Evolutionary conservation across 2,113 vertebrate genomes (phyloP).

Genomic region (Nymphicus hollandicus): DNA sequence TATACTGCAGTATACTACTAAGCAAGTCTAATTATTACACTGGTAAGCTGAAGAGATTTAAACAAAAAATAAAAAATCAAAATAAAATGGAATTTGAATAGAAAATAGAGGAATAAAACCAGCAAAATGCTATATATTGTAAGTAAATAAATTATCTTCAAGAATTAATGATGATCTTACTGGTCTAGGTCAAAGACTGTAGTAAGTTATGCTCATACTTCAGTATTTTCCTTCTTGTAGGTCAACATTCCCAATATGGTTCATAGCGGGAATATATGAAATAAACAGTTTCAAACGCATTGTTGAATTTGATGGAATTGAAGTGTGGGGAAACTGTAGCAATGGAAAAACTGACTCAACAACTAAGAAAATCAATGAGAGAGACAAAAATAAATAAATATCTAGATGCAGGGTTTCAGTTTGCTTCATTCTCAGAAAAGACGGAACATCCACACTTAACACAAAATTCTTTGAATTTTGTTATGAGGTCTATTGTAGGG

Average conservation of each 20-base stretch:
- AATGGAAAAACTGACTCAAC: slow-evolving; percentile 36
- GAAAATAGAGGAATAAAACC: not conserved
- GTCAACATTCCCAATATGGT: not conserved
- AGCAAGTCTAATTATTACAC: not conserved
- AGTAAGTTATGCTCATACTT: not conserved
- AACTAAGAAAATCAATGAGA: not conserved
- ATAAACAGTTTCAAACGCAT: not conserved
- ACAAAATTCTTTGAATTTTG: slow-evolving; percentile 16
- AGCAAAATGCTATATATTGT: not conserved
- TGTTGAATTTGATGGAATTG: not conserved
- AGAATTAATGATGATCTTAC: not conserved
- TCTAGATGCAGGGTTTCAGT: slow-evolving; percentile 42
- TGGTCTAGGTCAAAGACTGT: not conserved
- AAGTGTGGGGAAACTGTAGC: not conserved
- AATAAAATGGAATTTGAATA: not conserved
- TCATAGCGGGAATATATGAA: not conserved
- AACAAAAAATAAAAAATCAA: not conserved
- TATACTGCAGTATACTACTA: not conserved
- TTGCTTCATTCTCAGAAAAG: slow-evolving; percentile 32
- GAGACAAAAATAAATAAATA: slow-evolving; percentile 31
- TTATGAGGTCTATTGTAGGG: accelerated
- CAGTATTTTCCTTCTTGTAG: not conserved
- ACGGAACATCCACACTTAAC: not conserved
- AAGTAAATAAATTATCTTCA: not conserved
- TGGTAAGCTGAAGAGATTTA: not conserved